phyloP scores from a whole-genome alignment of 2,113 vertebrate species.

The Python bivittatus region DNA sequence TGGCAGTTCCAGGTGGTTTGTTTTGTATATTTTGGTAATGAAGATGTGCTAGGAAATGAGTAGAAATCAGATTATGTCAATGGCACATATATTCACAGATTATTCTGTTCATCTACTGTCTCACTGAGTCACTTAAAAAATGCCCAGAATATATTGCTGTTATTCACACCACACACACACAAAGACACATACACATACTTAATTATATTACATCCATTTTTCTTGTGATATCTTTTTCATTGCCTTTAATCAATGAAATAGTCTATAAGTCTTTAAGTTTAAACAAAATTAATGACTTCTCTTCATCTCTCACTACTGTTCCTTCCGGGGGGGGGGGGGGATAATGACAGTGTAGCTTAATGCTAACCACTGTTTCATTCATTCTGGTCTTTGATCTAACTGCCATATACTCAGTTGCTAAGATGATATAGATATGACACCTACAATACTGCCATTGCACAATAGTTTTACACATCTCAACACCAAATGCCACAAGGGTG shows the following conservation, averaged over 20 bases:
- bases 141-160: neutral
- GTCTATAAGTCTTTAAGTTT: neutral
- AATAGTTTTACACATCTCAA: neutral
- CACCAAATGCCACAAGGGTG: neutral
- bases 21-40: neutral
- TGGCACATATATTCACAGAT: neutral
- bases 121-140: neutral
- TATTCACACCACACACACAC: neutral
- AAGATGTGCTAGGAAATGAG: neutral
- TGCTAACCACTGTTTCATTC: neutral
- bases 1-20: neutral
- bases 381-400: neutral
- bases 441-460: neutral
- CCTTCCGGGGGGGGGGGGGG: too few species aligned
- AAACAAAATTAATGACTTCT: neutral
- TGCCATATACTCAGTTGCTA: neutral
- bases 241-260: neutral
- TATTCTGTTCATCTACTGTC: neutral
- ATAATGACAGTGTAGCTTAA: too few species aligned
- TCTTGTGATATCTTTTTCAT: neutral
- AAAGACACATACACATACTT: neutral
- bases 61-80: neutral
- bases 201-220: neutral
- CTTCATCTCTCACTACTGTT: neutral
- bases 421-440: neutral